Base-by-base conservation (phyloP, 2,888 invertebrate species). In the Muschampia plurimacula region DNA sequence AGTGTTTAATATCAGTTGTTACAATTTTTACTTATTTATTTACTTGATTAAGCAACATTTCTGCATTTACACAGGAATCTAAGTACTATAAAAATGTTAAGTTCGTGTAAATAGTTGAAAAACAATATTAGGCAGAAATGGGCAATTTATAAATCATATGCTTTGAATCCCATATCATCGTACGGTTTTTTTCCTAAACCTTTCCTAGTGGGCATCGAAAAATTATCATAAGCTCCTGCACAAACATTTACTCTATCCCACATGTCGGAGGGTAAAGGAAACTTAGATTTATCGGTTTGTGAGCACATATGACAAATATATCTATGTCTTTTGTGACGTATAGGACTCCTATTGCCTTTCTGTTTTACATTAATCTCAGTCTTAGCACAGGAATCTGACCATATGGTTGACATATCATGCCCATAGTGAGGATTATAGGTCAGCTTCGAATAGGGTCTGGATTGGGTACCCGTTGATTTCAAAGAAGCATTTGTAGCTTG, bases 251-350 rank as follows among this genome's bases (percentile, higher is more conserved):
- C 39, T 36, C 71, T 59, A n/a, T 65, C 44, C 71, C 71, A 66
- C 6, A 39, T 22, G 2, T 70, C 65, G 0, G 64, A 65, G 36
- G 46, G 28, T 39, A 71, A 46, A 59, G 63, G 52, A 55, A 66
- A 60, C 10, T 64, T 59, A 10, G 73, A 62, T 57, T 63, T 71
- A 22, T 75, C 69, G 12, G 72, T 41, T 39, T 63, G 72, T 10
- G 63, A 62, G 67, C 83, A 46, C 83, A 81, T 36, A 76, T 75
- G 9, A 81, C 74, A 28, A 13, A 73, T 60, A 9, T 86, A 86
- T 49, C 74, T 77, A 69, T 85, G 84, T 60, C 85, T 79, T 73
- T 83, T 80, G 66, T 84, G 82, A 44, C 65, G 78, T 32, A 82
- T 79, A 63, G 77, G 69, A 6, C 84, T 77, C 60, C 60, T 62